These are phyloP conservation scores for Machaerirhynchus nigripectus DNA, from an alignment of 2,113 vertebrate species.

Conservation along the genomic window DNA sequence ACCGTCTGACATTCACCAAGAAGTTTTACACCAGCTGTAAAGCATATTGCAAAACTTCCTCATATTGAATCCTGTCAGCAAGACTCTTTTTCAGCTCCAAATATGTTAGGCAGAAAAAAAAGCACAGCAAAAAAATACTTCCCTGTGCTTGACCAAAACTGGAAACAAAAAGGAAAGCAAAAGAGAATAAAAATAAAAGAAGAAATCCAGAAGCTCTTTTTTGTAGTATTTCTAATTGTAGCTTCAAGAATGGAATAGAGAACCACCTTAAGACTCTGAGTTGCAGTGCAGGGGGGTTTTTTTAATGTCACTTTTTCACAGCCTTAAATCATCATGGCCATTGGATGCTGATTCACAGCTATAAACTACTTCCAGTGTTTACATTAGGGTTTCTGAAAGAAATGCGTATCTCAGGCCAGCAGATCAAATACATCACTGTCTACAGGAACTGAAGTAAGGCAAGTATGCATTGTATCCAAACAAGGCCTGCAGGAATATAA, in stretches of 20 bases:
- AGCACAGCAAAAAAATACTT: slow-evolving; percentile 54
- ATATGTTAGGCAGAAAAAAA: not conserved
- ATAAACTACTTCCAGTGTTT: slow-evolving; percentile 60
- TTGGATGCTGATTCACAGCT: slow-evolving; percentile 14
- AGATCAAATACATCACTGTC: slow-evolving; percentile 47
- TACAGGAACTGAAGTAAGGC: slow-evolving; percentile 12
- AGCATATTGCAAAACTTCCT: slow-evolving; percentile 72
- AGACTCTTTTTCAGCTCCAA: slow-evolving; percentile 27
- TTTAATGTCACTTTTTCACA: not conserved
- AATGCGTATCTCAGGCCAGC: slow-evolving; percentile 37
- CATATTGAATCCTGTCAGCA: slow-evolving; percentile 61
- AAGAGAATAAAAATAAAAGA: not conserved
- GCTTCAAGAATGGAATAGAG: not conserved
- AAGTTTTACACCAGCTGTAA: slow-evolving; percentile 61
- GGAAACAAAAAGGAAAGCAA: not conserved
- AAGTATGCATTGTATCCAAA: not conserved
- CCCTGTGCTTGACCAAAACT: not conserved
- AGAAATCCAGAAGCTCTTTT: not conserved
- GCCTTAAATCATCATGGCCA: slow-evolving; percentile 20
- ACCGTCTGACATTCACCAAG: slow-evolving; percentile 26
- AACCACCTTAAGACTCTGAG: not conserved
- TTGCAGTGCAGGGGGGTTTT: fast-evolving
- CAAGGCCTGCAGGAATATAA: not conserved
- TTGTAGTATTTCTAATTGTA: slow-evolving; percentile 27
- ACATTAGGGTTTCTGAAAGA: slow-evolving; percentile 29